Conservation (phyloP, 2,888 invertebrate genomes). For the Stictocephala bisonia region DNA sequence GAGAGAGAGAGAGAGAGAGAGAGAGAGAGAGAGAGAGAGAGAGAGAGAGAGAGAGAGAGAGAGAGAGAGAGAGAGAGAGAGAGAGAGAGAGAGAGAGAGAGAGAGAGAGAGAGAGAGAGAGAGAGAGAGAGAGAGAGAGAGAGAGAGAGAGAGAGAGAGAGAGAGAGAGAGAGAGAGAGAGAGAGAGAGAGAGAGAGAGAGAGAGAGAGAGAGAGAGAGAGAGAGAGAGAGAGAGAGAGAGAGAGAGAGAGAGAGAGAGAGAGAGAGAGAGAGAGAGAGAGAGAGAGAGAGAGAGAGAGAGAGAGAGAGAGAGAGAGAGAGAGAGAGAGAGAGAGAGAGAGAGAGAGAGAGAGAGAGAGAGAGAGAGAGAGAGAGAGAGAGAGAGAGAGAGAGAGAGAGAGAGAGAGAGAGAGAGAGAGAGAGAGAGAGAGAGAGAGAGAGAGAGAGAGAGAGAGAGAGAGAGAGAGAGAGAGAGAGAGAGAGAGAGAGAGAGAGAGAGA, state of each 20-base stretch:
- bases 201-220: not conserved
- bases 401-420: not conserved
- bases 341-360: not conserved
- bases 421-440: not conserved
- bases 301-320: not conserved
- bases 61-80: not conserved
- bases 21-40: not conserved
- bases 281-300: not conserved
- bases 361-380: not conserved
- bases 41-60: not conserved
- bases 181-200: not conserved
- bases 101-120: not conserved
- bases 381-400: not conserved
- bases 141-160: not conserved
- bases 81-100: conserved; percentile 1
- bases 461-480: not conserved
- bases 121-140: not conserved
- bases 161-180: not conserved
- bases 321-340: not conserved
- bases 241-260: not conserved
- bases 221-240: not conserved
- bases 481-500: not conserved
- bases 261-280: not conserved
- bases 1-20: not conserved
- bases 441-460: not conserved